Base-by-base conservation (phyloP, 2,797 vertebrate species). In the Periparus ater region DNA sequence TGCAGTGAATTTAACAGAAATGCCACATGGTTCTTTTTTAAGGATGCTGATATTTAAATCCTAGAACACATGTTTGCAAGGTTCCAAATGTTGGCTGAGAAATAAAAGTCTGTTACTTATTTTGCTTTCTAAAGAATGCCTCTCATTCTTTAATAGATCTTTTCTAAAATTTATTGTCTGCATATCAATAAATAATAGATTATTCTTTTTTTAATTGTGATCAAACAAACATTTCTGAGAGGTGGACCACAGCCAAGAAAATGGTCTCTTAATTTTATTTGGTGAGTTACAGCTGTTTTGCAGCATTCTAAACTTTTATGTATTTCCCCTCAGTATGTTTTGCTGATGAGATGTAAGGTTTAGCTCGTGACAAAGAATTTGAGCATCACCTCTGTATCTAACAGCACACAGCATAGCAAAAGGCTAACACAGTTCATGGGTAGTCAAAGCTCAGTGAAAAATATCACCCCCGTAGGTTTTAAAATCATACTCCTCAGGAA, bases 11-110 rank as follows among this genome's bases (percentile, higher is more conserved):
- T 89, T 70, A 80, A 72, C 57, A 91, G 88, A 93, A 91, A 88
- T 87, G 47, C 27, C 67, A 72, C 34, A 67, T 38, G 32, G 38
- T 38, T 45, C 66, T 74, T 88, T 86, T 91, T 78, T 86, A 95
- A 95, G 48, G 55, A 91, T 86, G 53, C 19, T 91, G 82, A 65
- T 91, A 87, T 94, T 93, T 91, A 93, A 93, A 94, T 87, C 48
- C 75, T 80, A 77, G 58, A 67, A 78, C 30, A 75, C 9, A 11
- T 54, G 3, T 50, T 85, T 89, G 22, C 45, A 75, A 82, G 44
- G 25, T 71, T 89, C 21, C 47, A 92, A 84, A 85, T 70, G 36
- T 8, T 85, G 84, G 17, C 80, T 83, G 54, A 79, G 57, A 82
- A 87, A 76, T 75, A 76, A 88, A 91, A 84, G 11, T 7, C 32